Evolutionary conservation across 2,113 vertebrate species (phyloP), one percentile per base, ranked within the genome.

Genomic region (Saccopteryx bilineata): DNA sequence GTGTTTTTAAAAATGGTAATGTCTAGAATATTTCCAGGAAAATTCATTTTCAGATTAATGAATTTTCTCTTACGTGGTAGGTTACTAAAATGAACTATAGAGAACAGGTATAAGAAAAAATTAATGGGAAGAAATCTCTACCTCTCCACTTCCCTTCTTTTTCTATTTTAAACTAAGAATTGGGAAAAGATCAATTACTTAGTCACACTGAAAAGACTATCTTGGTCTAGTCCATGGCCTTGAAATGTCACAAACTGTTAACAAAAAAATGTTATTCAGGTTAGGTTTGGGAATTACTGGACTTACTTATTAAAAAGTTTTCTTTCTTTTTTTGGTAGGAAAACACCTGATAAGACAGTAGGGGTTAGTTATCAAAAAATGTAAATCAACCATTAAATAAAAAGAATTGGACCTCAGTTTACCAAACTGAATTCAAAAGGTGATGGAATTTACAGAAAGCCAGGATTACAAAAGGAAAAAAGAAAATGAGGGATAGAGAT

Each of bases 11-110:
- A 92, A 88, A 82, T 50, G 68, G 50, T 81, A 86, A 61, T 68
- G 93, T 28, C 63, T 92, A 17, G 71, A 80, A 17, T 65, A 87
- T 82, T 96, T 90, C 19, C 72, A 87, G 90, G 80, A 96, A 80
- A 88, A 39, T 0, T 2, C 9, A 71, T 79, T 89, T 93, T 50
- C 65, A 81, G 23, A 52, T 87, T 81, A 95, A 69, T 68, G 5
- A 76, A 24, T 74, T 58, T 80, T 48, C 17, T 72, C 48, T 92
- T 63, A 84, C 7, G 15, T 24, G 2, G 63, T 94, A 26, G 18
- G 60, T 91, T 63, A 54, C 21, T 81, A 74, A 92, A 33, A 39
- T 82, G 50, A 81, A 21, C 60, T 69, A 12, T 48, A 31, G 15
- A 8, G 28, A 66, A 33, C 26, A 76, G 18, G 28, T 66, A 15